Percentiles rank a stretch among this genome's conserved stretches.
These are phyloP conservation scores for Calephelis virginiensis DNA, from an alignment of 1,140 invertebrate genomes.

Conservation along the genomic window DNA sequence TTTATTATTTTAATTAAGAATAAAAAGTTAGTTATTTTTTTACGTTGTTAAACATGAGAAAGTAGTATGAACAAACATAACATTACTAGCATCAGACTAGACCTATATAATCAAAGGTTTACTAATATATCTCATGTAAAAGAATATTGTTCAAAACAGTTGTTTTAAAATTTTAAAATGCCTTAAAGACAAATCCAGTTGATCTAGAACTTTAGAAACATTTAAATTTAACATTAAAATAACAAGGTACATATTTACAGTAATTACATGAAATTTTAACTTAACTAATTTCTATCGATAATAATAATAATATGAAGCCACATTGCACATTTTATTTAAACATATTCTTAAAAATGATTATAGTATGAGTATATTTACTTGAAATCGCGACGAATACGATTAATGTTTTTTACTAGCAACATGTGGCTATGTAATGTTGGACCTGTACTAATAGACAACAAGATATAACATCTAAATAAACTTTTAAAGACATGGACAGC, in stretches of 20 bases:
- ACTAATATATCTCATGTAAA: not conserved
- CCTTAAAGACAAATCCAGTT: conserved; percentile 19
- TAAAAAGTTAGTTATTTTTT: no score
- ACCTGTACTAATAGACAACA: conserved; percentile 19
- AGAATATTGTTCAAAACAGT: not conserved
- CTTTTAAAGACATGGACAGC: conserved; percentile 42
- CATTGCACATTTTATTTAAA: conserved; percentile 29
- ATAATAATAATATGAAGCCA: conserved; percentile 22
- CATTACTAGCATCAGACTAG: not conserved
- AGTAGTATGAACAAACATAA: not conserved
- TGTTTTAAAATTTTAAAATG: conserved; percentile 15
- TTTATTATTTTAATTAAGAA: no score
- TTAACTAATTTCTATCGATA: conserved; percentile 24
- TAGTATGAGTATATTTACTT: conserved; percentile 23
- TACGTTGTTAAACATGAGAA: no score
- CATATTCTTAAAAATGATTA: conserved; percentile 12
- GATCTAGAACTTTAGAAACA: conserved; percentile 7
- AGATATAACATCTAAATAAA: conserved; percentile 31
- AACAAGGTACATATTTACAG: conserved; percentile 26
- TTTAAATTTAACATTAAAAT: conserved; percentile 21
- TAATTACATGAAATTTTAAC: conserved; percentile 20
- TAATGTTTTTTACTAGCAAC: conserved; percentile 14
- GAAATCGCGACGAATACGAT: conserved; percentile 10
- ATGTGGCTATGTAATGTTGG: conserved; percentile 15
- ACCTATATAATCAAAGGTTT: conserved; percentile 2